These are phyloP conservation scores for Cenopis cana DNA, from an alignment of 2,888 invertebrate species.

Conservation along the genomic window DNA sequence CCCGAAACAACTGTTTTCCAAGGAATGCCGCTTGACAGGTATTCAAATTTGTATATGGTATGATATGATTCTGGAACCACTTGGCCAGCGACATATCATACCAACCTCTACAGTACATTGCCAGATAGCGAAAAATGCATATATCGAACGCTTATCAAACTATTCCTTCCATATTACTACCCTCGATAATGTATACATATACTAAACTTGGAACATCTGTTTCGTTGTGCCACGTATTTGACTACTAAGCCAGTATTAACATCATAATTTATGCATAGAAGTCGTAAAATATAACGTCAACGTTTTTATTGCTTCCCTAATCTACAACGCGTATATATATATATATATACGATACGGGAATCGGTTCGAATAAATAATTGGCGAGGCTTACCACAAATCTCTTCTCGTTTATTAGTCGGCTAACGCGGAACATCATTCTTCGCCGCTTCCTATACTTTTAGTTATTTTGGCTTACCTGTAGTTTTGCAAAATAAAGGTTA, in stretches of 20 bases:
- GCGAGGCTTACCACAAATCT: neutral
- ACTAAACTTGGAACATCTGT: neutral
- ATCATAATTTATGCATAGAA: conserved; percentile 38
- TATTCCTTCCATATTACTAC: too few relatives aligned
- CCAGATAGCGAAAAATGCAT: too few relatives aligned
- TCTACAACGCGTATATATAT: conserved; percentile 30
- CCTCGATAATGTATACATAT: too few relatives aligned
- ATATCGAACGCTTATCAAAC: too few relatives aligned
- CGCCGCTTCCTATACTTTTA: neutral
- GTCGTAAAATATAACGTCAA: conserved; percentile 39
- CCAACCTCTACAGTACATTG: too few relatives aligned
- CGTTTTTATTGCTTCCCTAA: conserved; percentile 29
- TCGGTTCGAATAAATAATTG: conserved; percentile 25
- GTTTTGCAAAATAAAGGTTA: neutral
- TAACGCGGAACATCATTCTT: too few relatives aligned
- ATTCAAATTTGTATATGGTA: too few relatives aligned
- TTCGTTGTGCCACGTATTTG: conserved; percentile 10
- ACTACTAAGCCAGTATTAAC: conserved; percentile 8
- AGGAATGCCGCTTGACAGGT: too few relatives aligned
- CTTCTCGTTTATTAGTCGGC: neutral
- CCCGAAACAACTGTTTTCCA: too few relatives aligned
- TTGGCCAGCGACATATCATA: too few relatives aligned
- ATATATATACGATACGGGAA: conserved; percentile 13
- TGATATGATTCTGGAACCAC: too few relatives aligned
- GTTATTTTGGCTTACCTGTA: neutral